Percentiles rank a stretch among this genome's conserved stretches.
phyloP scores from a whole-genome alignment of 2,113 vertebrate species.

The Dolichotis patagonum region DNA sequence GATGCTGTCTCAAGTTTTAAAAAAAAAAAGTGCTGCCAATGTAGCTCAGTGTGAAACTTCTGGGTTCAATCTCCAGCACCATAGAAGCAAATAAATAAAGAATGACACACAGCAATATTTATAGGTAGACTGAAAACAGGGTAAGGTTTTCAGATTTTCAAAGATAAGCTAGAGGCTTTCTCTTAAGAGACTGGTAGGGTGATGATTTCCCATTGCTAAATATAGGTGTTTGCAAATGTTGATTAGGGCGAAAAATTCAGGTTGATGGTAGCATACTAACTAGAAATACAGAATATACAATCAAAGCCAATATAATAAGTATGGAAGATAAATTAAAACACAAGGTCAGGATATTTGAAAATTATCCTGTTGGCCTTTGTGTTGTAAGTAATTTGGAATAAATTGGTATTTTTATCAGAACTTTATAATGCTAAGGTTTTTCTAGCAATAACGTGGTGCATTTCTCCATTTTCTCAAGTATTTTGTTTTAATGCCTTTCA shows the following conservation, averaged over 20 bases:
- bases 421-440: slow-evolving; percentile 27
- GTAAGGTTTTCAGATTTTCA: background rate
- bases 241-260: background rate
- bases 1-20: background rate
- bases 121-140: background rate
- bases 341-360: background rate
- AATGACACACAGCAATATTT: background rate
- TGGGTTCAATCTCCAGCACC: background rate
- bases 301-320: background rate
- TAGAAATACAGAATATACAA: background rate
- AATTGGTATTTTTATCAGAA: background rate
- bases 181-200: background rate
- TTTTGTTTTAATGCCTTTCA: background rate
- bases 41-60: background rate
- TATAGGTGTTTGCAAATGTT: background rate
- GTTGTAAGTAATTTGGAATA: slow-evolving; percentile 2
- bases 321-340: background rate
- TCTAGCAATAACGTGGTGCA: background rate
- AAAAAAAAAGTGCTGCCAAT: background rate
- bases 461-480: slow-evolving; percentile 9
- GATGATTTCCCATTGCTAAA: background rate
- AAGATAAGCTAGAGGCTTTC: background rate
- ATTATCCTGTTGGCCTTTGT: background rate
- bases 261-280: background rate
- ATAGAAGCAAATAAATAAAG: background rate